These are phyloP conservation scores for Corvus cornix DNA, from an alignment of 2,113 vertebrate genomes.

Conservation along the genomic window DNA sequence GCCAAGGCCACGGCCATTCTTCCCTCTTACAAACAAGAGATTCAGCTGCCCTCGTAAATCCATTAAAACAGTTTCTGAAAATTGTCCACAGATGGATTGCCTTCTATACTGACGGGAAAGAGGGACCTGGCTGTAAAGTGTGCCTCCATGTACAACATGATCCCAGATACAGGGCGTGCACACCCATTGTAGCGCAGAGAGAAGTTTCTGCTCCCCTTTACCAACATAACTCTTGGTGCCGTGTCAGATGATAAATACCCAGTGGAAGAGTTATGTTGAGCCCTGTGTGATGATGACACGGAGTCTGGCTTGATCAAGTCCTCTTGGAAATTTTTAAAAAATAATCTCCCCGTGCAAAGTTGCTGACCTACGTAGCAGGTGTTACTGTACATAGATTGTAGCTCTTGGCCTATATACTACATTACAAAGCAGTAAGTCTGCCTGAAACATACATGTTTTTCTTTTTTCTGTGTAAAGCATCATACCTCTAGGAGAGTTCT, in stretches of 20 bases:
- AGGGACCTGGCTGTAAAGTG: not conserved
- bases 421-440: not conserved
- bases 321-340: not conserved
- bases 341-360: not conserved
- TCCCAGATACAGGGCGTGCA: not conserved
- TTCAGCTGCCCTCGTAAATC: not conserved
- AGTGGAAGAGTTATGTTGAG: not conserved
- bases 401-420: not conserved
- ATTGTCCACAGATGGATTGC: not conserved
- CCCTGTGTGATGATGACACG: not conserved
- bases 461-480: conserved; percentile 2
- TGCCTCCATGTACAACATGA: not conserved
- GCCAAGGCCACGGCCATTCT: fast-evolving
- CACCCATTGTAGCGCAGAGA: not conserved
- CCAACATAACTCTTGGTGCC: not conserved
- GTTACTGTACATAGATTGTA: not conserved
- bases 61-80: not conserved
- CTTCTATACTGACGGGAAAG: not conserved
- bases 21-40: not conserved
- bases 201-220: not conserved
- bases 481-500: not conserved
- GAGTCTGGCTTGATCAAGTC: not conserved
- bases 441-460: not conserved
- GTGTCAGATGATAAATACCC: not conserved
- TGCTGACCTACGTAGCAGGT: not conserved